Conservation (phyloP, 2,888 invertebrate species). For the Encarsia formosa region DNA sequence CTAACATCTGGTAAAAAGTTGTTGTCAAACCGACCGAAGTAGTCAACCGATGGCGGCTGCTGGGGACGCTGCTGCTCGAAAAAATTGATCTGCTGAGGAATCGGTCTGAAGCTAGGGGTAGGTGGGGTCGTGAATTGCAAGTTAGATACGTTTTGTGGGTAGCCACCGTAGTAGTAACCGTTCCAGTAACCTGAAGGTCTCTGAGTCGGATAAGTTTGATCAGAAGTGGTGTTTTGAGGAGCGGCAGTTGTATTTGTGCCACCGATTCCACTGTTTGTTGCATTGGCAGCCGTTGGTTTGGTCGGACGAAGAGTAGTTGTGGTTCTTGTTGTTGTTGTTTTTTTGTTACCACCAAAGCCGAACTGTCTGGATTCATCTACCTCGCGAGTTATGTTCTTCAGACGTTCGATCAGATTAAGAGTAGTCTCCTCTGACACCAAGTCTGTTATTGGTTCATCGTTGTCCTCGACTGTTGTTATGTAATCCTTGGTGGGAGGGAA, state of each 20-base stretch:
- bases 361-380: no score
- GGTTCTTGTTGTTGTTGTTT: no score
- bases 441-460: background rate
- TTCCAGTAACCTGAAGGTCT: conserved; percentile 27
- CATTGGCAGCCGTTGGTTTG: no score
- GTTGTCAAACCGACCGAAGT: background rate
- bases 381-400: no score
- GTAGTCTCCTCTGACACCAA: conserved; percentile 13
- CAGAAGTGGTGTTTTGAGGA: background rate
- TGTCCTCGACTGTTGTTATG: background rate
- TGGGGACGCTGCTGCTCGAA: background rate
- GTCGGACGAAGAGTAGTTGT: no score
- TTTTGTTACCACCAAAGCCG: no score
- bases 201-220: background rate
- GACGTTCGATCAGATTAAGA: conserved; percentile 7
- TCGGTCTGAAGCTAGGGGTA: background rate
- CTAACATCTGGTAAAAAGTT: background rate
- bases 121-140: conserved; percentile 34
- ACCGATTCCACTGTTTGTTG: no score
- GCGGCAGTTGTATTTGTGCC: no score
- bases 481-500: no score
- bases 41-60: background rate
- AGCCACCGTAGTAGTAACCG: conserved; percentile 39
- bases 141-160: conserved; percentile 37
- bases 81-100: background rate